Evolutionary conservation across 2,888 invertebrate species (phyloP).

Genomic region (Odiellus spinosus): DNA sequence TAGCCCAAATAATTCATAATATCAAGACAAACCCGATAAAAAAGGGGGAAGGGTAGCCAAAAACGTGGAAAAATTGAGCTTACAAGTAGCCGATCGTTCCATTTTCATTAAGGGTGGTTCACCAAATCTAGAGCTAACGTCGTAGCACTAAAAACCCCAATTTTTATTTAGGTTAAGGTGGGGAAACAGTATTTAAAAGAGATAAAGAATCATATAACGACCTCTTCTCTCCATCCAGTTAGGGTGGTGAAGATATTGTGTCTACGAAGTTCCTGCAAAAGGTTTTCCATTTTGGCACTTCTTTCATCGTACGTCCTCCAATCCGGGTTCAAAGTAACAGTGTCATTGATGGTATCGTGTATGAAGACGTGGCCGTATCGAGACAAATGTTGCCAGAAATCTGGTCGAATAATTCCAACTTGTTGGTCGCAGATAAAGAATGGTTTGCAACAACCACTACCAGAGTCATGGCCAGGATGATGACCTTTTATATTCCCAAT

Average conservation of each 20-base stretch:
- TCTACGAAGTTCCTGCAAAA: slow-evolving; percentile 55
- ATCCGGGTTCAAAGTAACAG: slow-evolving; percentile 68
- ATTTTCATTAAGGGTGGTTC: slow-evolving; percentile 50
- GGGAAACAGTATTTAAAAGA: too few species aligned
- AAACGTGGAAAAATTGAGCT: slow-evolving; percentile 22
- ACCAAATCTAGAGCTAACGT: slow-evolving; percentile 61
- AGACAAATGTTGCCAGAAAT: slow-evolving; percentile 56
- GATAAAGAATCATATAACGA: slow-evolving; percentile 29
- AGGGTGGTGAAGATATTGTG: slow-evolving; percentile 52
- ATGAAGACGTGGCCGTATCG: slow-evolving; percentile 56
- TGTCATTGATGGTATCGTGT: slow-evolving; percentile 35
- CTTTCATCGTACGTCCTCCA: slow-evolving; percentile 70
- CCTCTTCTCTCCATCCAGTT: slow-evolving; percentile 80
- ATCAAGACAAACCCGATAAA: neutral
- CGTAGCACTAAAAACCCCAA: slow-evolving; percentile 67
- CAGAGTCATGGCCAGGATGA: neutral
- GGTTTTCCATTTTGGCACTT: slow-evolving; percentile 56
- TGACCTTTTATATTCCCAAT: too few species aligned
- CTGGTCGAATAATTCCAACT: slow-evolving; percentile 69
- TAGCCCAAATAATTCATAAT: neutral
- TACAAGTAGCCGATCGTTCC: slow-evolving; percentile 81
- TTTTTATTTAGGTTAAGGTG: too few species aligned
- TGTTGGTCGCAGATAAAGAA: slow-evolving; percentile 76
- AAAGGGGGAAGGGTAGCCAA: too few species aligned
- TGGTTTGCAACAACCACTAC: slow-evolving; percentile 12